Evolutionary conservation across 2,888 invertebrate genomes (phyloP), one percentile per base, ranked within the genome.

Genomic region (Pocota personata): DNA sequence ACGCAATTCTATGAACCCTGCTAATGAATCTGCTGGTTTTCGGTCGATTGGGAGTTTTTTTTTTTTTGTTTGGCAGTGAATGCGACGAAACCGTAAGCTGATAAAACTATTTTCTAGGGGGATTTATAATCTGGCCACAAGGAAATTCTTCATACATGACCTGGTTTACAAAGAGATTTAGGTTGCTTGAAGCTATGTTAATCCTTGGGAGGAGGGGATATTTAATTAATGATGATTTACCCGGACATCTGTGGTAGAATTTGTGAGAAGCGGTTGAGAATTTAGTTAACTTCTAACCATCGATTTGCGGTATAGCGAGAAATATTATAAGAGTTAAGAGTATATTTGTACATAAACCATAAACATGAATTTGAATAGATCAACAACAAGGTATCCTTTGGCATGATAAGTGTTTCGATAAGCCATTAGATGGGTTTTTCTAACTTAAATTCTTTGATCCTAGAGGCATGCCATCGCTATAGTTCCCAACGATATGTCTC

Each of bases 91-190:
- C 50, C 27, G 24, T 43, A 72, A 78, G 58, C 58, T 30, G 72
- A 60, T 60, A 43, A 78, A 55, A 58, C 52, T 66, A 66, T 72
- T 60, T 46, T 48, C 27, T 30, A 0, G 12, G n/a, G 71, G 60
- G 43, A 19, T n/a, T 37, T 57, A 32, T 64, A 16, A 82, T 77
- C 55, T 19, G 12, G 37, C 37, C 57, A 24, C 64, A 72, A 58
- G 64, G 55, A 62, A 14, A 57, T 35, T 72, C 37, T 58, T 52
- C 57, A 66, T 66, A 43, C 82, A 78, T 78, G 78, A 82, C 72
- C 64, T 66, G 52, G 32, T 43, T 67, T 7, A 21, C 30, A 43
- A 43, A 75, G 40, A 27, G 35, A 64, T 72, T 62, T n/a, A 2
- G 35, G 46, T 35, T 52, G 8, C 27, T 55, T 30, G 37, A 62